Conservation (phyloP, 2,113 vertebrate species). For the Columbina picui region DNA sequence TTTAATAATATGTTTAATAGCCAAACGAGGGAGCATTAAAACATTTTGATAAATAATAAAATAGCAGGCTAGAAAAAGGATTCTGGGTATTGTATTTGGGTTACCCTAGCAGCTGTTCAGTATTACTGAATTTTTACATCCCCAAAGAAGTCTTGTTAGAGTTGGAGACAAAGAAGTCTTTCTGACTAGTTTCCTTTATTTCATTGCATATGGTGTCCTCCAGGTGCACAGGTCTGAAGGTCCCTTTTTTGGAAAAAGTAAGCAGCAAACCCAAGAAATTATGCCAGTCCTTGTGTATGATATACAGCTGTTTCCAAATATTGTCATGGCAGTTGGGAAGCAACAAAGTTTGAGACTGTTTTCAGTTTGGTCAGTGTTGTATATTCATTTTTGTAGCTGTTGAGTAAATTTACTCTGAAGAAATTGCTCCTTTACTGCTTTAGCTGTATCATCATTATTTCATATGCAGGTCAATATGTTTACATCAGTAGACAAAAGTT, state of each 20-base stretch:
- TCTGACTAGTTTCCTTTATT: background rate
- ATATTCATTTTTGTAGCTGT: constrained; percentile 13
- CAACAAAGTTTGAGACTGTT: constrained; percentile 2
- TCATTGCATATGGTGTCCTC: background rate
- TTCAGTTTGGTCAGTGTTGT: background rate
- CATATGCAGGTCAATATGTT: background rate
- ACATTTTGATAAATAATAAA: constrained; percentile 30
- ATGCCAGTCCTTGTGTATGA: background rate
- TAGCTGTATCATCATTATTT: background rate
- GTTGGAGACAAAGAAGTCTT: background rate
- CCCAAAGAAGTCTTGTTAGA: background rate
- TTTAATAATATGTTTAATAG: constrained; percentile 48
- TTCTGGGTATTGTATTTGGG: constrained; percentile 14
- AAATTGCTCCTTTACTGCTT: background rate
- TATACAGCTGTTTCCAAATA: constrained; percentile 18
- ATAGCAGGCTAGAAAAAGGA: background rate
- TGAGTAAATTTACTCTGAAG: constrained; percentile 24
- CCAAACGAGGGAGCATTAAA: background rate
- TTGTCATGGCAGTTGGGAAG: background rate
- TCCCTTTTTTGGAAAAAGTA: background rate
- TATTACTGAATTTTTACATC: background rate
- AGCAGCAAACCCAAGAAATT: background rate
- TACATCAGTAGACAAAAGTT: background rate
- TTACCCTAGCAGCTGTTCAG: background rate
- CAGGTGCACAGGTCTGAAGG: constrained; percentile 17